Base-by-base conservation (phyloP, 2,797 vertebrate species). In the Hypotaenidia okinawae region DNA sequence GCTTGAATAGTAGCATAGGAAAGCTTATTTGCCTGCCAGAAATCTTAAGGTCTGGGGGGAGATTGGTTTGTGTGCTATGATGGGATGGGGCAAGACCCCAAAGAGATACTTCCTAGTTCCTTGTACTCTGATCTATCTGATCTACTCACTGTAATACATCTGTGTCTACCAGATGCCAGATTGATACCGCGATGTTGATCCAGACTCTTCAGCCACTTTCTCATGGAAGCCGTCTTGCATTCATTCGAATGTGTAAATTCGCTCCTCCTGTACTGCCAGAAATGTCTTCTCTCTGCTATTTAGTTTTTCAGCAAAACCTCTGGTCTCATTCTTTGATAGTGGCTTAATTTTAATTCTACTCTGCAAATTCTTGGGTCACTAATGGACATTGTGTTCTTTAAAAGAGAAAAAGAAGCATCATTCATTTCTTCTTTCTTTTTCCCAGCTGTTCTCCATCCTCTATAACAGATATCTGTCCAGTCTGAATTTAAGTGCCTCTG, bases 141-240 rank as follows among this genome's bases (percentile, higher is more conserved):
- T 45, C 43, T 45, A 8, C 43, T 2, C 41, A 16, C 61, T 90
- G 84, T 28, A 51, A 54, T 87, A 63, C 63, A 64, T 90, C 80
- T 90, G 13, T 61, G 95, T 85, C 57, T 67, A 1, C 52, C 49
- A 82, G 64, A 52, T 90, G 57, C 87, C 61, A 77, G 27, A 82
- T 39, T 67, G 14, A 6, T 82, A 35, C 19, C 4, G 1, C 70
- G 74, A 67, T 84, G 49, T 63, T 84, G 25, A 61, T 77, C 30
- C 59, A 92, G 45, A 64, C 11, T 8, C 16, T 87, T 84, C n/a
- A 89, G 23, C 81, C 47, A 33, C 32, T 49, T 90, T 82, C 35
- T 83, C 63, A 35, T 61, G 89, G 77, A 84, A 94, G 66, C 68
- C 87, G 37, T 83, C 72, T 90, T 68, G 55, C 25, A 59, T 94